Evolutionary conservation across 2,113 vertebrate species (phyloP).

Genomic region (Apteryx mantelli): DNA sequence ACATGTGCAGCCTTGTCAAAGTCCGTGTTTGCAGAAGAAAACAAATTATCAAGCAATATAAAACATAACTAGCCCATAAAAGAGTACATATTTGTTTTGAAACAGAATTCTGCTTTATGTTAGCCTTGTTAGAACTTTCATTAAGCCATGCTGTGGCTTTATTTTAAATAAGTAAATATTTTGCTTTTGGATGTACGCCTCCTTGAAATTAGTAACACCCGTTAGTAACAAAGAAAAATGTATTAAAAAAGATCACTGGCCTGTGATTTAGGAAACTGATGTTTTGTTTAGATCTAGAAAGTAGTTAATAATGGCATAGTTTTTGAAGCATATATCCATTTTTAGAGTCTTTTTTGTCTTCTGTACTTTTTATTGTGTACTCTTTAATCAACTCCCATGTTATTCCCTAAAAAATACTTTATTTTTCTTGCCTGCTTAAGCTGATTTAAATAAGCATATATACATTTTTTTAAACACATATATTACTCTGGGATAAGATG

Average conservation of each 20-base stretch:
- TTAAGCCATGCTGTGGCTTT: background rate
- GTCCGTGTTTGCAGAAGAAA: background rate
- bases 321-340: background rate
- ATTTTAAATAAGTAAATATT: background rate
- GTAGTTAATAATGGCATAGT: background rate
- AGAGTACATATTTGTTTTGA: background rate
- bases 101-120: background rate
- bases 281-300: background rate
- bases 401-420: background rate
- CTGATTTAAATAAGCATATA: background rate
- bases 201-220: background rate
- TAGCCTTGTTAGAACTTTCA: background rate
- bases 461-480: background rate
- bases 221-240: background rate
- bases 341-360: background rate
- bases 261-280: background rate
- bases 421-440: background rate
- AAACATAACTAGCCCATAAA: background rate
- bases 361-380: slow-evolving; percentile 20
- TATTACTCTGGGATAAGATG: background rate
- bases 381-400: slow-evolving; percentile 14
- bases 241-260: background rate
- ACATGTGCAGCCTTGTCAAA: background rate
- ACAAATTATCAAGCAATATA: background rate
- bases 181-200: background rate